phyloP scores from a whole-genome alignment of 1,140 invertebrate species.

The Ditylenchus dipsaci region DNA sequence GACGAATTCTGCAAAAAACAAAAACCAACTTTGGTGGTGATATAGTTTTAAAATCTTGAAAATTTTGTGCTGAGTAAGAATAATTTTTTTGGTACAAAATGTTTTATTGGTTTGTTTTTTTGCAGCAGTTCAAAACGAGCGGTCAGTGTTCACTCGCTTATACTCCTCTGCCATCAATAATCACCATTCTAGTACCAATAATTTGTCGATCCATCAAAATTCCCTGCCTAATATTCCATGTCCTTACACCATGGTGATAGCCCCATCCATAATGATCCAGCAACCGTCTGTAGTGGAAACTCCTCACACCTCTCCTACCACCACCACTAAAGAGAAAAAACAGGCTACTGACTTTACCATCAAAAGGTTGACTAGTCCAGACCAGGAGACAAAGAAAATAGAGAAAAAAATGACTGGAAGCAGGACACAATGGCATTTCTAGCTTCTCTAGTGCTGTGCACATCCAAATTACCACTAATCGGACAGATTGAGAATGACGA shows the following conservation, averaged over 20 bases:
- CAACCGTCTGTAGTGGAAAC: background rate
- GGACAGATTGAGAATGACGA: slow-evolving; percentile 15
- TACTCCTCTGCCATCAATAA: background rate
- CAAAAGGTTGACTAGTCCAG: background rate
- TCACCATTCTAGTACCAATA: background rate
- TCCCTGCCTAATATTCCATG: background rate
- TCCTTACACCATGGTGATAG: slow-evolving; percentile 39
- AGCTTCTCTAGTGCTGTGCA: slow-evolving; percentile 11
- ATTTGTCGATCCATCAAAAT: background rate
- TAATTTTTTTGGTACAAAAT: no score
- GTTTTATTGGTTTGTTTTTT: no score
- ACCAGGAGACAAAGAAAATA: background rate
- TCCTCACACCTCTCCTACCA: no score
- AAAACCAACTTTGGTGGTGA: no score
- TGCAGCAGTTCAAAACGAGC: slow-evolving; percentile 47
- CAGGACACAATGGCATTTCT: slow-evolving; percentile 21
- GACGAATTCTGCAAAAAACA: no score
- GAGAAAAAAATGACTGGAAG: background rate
- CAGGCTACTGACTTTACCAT: slow-evolving; percentile 11
- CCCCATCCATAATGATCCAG: slow-evolving; percentile 20
- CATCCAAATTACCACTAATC: slow-evolving; percentile 11
- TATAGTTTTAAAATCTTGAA: no score
- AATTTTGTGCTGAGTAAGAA: no score
- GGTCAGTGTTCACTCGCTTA: slow-evolving; percentile 22
- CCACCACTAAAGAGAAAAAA: background rate